phyloP scores from a whole-genome alignment of 2,113 vertebrate genomes.

The Podilymbus podiceps region DNA sequence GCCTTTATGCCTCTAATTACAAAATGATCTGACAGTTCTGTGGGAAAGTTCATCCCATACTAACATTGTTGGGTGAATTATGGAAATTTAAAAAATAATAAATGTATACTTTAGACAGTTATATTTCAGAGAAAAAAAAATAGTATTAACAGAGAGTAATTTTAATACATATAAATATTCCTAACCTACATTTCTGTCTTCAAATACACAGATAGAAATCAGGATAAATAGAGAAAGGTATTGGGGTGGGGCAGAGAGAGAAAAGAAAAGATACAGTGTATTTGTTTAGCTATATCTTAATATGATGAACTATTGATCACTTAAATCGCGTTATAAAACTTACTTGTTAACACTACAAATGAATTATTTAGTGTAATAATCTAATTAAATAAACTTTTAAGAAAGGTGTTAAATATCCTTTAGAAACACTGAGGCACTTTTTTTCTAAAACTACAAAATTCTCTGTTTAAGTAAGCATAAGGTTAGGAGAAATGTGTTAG shows the following conservation, averaged over 20 bases:
- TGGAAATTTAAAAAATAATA: not conserved
- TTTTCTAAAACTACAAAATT: constrained; percentile 31
- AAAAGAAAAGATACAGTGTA: not conserved
- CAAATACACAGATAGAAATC: not conserved
- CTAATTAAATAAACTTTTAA: constrained; percentile 43
- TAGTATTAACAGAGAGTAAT: not conserved
- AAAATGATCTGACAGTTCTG: not conserved
- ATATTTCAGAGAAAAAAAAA: not conserved
- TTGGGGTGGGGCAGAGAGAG: not conserved
- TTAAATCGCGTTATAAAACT: not conserved
- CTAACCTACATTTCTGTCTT: not conserved
- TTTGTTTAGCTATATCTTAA: not conserved
- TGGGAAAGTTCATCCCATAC: not conserved
- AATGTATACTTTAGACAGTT: not conserved
- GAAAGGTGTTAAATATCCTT: constrained; percentile 22
- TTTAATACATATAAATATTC: not conserved
- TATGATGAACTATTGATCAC: not conserved
- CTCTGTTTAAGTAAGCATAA: constrained; percentile 19
- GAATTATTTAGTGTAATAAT: not conserved
- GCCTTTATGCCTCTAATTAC: not conserved
- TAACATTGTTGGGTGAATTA: not conserved
- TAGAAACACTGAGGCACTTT: not conserved
- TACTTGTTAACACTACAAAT: not conserved
- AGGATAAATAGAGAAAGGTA: not conserved
- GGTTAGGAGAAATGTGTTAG: not conserved